Evolutionary conservation across 2,888 invertebrate species (phyloP).

Genomic region (Epinotia bilunana): DNA sequence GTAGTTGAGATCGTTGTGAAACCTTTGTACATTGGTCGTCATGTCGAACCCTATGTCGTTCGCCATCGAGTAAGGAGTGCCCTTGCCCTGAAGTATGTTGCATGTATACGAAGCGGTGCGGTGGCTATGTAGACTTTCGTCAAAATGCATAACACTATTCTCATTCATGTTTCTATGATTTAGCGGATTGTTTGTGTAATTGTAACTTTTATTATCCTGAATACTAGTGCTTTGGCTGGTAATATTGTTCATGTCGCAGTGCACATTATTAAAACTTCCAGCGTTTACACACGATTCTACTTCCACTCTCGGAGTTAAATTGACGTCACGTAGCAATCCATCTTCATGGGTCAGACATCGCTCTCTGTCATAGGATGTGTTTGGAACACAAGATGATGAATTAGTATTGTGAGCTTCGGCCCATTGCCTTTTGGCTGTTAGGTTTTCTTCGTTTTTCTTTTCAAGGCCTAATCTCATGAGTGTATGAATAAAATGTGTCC

Average conservation of each 20-base stretch:
- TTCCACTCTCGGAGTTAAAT: slow-evolving; percentile 82
- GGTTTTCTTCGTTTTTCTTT: slow-evolving; percentile 89
- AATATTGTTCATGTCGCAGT: slow-evolving; percentile 83
- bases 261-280: slow-evolving; percentile 88
- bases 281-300: slow-evolving; percentile 87
- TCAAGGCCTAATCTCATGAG: slow-evolving; percentile 96
- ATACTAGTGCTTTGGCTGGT: slow-evolving; percentile 54
- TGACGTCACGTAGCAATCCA: slow-evolving; percentile 81
- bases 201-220: slow-evolving; percentile 61
- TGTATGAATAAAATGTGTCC: slow-evolving; percentile 98
- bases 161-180: slow-evolving; percentile 74
- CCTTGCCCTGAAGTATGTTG: slow-evolving; percentile 76
- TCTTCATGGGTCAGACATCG: slow-evolving; percentile 71
- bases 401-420: slow-evolving; percentile 68
- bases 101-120: slow-evolving; percentile 78
- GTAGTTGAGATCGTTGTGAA: slow-evolving; percentile 79
- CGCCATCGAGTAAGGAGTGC: slow-evolving; percentile 66
- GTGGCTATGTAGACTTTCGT: slow-evolving; percentile 71
- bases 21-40: slow-evolving; percentile 72
- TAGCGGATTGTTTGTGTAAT: slow-evolving; percentile 73
- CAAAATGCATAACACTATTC: slow-evolving; percentile 69
- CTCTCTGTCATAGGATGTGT: slow-evolving; percentile 71
- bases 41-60: slow-evolving; percentile 70
- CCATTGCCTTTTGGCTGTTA: slow-evolving; percentile 79
- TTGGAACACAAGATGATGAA: slow-evolving; percentile 65